These are phyloP conservation scores for Saccopteryx leptura DNA, from an alignment of 2,113 vertebrate species.

Conservation along the genomic window DNA sequence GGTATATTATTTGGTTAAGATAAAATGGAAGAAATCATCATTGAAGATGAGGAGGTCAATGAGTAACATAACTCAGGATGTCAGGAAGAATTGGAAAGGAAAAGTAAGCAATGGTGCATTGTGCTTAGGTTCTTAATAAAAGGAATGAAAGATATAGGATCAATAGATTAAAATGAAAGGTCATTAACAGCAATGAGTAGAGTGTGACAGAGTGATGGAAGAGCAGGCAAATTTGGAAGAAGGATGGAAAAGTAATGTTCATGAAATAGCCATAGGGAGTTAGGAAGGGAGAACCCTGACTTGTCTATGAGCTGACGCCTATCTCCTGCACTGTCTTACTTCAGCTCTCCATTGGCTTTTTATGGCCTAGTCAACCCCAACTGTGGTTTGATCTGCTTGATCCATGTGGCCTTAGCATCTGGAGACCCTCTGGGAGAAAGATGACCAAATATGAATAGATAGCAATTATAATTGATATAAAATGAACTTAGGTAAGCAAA, in stretches of 20 bases:
- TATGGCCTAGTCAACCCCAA: neutral
- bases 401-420: neutral
- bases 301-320: neutral
- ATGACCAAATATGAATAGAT: neutral
- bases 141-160: neutral
- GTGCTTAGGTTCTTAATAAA: neutral
- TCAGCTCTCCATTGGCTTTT: neutral
- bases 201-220: neutral
- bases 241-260: neutral
- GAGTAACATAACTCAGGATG: neutral
- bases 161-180: neutral
- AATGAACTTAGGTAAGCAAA: neutral
- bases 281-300: neutral
- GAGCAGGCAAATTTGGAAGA: neutral
- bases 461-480: neutral
- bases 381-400: neutral
- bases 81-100: neutral
- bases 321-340: neutral
- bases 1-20: neutral
- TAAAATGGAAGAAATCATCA: neutral
- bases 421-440: neutral
- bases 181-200: neutral
- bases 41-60: neutral
- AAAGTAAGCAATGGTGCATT: neutral
- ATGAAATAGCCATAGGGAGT: neutral